These are phyloP conservation scores for Lagorchestes hirsutus DNA, from an alignment of 2,797 vertebrate genomes.

Conservation along the genomic window DNA sequence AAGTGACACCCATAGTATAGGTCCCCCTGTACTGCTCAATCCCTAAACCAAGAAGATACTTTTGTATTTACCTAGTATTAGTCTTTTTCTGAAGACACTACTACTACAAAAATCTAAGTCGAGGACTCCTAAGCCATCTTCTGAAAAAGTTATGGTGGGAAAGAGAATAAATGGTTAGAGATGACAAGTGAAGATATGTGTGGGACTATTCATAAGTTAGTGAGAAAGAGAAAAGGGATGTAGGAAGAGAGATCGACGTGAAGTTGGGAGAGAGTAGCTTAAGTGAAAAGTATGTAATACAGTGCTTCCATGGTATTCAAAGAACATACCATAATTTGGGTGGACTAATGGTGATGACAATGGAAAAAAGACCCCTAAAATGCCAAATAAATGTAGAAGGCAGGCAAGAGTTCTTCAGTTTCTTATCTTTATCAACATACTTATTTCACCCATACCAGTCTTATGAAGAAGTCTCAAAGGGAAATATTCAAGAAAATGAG, in stretches of 20 bases:
- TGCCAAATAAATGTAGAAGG: neutral
- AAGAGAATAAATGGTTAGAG: neutral
- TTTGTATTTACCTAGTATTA: neutral
- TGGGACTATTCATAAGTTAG: neutral
- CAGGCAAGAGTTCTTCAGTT: constrained; percentile 6
- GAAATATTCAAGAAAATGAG: neutral
- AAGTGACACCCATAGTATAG: neutral
- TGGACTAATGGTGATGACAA: neutral
- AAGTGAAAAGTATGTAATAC: no score
- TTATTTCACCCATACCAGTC: constrained; percentile 45
- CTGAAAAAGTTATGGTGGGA: neutral
- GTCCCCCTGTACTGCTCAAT: neutral
- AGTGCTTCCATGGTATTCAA: neutral
- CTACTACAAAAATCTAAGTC: neutral
- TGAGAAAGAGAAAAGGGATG: neutral
- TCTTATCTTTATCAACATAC: constrained; percentile 43
- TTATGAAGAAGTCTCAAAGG: neutral
- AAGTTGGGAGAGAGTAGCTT: neutral
- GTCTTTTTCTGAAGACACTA: constrained; percentile 9
- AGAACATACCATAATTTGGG: neutral
- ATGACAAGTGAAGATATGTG: neutral
- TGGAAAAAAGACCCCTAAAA: neutral
- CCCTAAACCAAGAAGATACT: neutral
- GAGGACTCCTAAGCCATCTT: neutral
- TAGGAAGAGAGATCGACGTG: neutral